Evolutionary conservation across 2,888 invertebrate genomes (phyloP).

Genomic region (Orthosia gracilis): DNA sequence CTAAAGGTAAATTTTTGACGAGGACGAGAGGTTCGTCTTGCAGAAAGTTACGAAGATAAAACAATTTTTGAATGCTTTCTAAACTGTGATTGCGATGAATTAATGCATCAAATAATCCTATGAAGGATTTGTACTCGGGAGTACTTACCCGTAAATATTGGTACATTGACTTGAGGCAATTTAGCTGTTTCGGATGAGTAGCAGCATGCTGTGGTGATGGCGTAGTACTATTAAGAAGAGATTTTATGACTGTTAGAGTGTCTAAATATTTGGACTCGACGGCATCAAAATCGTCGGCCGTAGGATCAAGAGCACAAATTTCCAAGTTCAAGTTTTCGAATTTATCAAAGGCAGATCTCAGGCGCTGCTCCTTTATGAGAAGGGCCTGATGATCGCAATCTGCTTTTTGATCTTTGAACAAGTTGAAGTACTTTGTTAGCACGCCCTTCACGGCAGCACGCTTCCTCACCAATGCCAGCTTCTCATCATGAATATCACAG

Average conservation of each 20-base stretch:
- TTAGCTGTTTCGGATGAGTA: not conserved
- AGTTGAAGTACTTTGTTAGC: not conserved
- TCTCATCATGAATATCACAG: not conserved
- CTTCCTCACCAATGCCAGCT: not conserved
- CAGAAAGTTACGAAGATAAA: too few relatives aligned
- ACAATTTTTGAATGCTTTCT: too few relatives aligned
- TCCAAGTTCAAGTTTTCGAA: not conserved
- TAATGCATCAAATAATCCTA: conserved; percentile 1
- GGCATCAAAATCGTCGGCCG: not conserved
- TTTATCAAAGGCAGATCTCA: not conserved
- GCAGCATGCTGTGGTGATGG: not conserved
- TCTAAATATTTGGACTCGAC: not conserved
- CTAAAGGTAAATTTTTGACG: conserved; percentile 1
- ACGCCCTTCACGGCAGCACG: conserved; percentile 1
- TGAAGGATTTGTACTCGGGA: conserved; percentile 1
- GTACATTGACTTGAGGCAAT: conserved; percentile 3
- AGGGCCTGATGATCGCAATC: not conserved
- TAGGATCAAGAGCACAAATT: not conserved
- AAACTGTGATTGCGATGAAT: conserved; percentile 7
- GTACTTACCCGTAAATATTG: conserved; percentile 7
- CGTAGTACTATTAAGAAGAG: not conserved
- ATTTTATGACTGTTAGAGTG: not conserved
- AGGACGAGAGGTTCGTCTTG: not conserved
- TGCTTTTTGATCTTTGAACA: not conserved
- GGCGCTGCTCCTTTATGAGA: not conserved